Conservation (phyloP, 2,797 vertebrate genomes). For the Sebastes steindachneri region DNA sequence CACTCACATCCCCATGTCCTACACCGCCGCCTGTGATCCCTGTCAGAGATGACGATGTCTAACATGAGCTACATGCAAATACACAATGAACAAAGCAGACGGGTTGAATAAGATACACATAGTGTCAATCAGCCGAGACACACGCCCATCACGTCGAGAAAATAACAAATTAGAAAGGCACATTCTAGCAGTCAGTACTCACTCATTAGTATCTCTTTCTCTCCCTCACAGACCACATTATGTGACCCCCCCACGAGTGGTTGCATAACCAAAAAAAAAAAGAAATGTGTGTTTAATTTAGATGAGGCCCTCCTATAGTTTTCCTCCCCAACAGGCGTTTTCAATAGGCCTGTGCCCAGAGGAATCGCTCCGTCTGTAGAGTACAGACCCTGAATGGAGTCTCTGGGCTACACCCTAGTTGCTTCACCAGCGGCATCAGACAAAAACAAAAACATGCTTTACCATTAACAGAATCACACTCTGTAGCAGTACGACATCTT, state of each 20-base stretch:
- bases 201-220: not conserved
- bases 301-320: slow-evolving; percentile 35
- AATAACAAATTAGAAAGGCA: not conserved
- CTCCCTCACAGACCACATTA: slow-evolving; percentile 4
- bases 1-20: slow-evolving; percentile 13
- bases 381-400: slow-evolving; percentile 26
- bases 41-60: slow-evolving; percentile 1
- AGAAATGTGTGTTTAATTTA: slow-evolving; percentile 66
- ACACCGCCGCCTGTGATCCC: slow-evolving; percentile 14
- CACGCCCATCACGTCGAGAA: not conserved
- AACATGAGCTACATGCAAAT: slow-evolving; percentile 1
- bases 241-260: not conserved
- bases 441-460: slow-evolving; percentile 11
- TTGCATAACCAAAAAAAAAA: slow-evolving; percentile 40
- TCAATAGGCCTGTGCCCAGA: slow-evolving; percentile 37
- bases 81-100: slow-evolving; percentile 13
- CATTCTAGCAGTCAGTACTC: not conserved
- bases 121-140: not conserved
- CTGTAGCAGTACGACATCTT: not conserved
- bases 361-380: slow-evolving; percentile 54
- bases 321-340: slow-evolving; percentile 38
- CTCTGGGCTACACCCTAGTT: slow-evolving; percentile 52
- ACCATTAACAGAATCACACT: not conserved
- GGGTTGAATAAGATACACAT: not conserved
- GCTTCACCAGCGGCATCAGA: slow-evolving; percentile 31